Conservation (phyloP, 2,888 invertebrate species). For the Luperina nickerlii region DNA sequence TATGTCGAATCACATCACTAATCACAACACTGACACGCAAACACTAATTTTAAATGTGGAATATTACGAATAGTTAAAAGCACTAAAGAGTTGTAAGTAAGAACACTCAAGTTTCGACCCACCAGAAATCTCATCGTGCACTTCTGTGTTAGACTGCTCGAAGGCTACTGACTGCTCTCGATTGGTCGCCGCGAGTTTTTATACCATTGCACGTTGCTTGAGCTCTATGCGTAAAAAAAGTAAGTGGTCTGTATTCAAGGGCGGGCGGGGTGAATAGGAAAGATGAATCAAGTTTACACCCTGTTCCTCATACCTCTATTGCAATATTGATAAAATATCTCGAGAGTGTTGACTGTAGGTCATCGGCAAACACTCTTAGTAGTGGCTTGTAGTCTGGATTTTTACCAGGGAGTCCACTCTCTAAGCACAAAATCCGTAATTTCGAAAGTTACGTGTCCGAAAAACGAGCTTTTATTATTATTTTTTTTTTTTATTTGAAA, state of each 20-base stretch:
- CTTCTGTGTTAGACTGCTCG: conserved; percentile 90
- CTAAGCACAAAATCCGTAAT: too few relatives aligned
- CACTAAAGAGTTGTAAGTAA: conserved; percentile 61
- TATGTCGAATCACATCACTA: conserved; percentile 62
- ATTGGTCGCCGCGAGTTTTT: conserved; percentile 84
- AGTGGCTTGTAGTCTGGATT: too few relatives aligned
- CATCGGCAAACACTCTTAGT: too few relatives aligned
- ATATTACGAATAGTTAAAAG: conserved; percentile 26
- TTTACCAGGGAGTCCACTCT: too few relatives aligned
- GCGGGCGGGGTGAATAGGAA: conserved; percentile 89
- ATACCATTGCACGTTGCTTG: conserved; percentile 78
- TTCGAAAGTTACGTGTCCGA: too few relatives aligned
- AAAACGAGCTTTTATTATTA: too few relatives aligned
- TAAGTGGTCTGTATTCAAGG: conserved; percentile 87
- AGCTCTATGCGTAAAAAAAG: conserved; percentile 86
- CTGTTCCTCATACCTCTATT: too few relatives aligned
- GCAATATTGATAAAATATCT: too few relatives aligned
- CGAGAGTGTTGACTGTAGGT: too few relatives aligned
- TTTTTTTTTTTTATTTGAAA: too few relatives aligned
- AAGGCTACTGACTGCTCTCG: conserved; percentile 89
- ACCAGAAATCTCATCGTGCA: conserved; percentile 90
- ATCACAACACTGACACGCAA: conserved; percentile 63
- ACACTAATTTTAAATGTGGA: conserved; percentile 37
- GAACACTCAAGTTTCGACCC: conserved; percentile 77
- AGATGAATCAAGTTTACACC: conserved; percentile 36